Evolutionary conservation across 2,113 vertebrate genomes (phyloP), one percentile per base, ranked within the genome.

Genomic region (Cinclus cinclus): DNA sequence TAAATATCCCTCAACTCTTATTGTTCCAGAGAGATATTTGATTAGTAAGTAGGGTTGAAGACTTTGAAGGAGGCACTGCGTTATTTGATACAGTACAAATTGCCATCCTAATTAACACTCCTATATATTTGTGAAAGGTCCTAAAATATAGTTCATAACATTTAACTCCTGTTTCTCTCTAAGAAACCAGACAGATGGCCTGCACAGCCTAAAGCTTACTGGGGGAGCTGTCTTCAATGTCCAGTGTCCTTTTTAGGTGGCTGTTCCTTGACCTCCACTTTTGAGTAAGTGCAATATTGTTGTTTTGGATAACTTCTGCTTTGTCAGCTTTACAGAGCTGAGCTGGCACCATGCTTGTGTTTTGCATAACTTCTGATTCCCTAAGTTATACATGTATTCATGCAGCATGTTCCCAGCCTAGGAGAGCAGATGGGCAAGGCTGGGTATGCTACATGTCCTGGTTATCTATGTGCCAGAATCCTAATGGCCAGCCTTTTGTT

Each of bases 181-280:
- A 8, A 55, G 68, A 67, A 74, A 59, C 30, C 9, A 35, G 28
- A 30, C 17, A 63, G 20, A 11, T 52, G 53, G 33, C 4, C 53
- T 65, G 21, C 19, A 13, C 63, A 47, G 18, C 25, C 28, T 58
- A 0, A 5, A 65, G 17, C 0, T 1, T n/a, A 7, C 24, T 1
- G 2, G 19, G 8, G 4, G 1, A 85, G 25, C 33, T 24, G 19
- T 25, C 37, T 37, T 53, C 33, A 62, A 31, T 24, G 39, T 33
- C 27, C 22, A 27, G 7, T 60, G 46, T 27, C 46, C 27, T 69
- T 52, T 87, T 39, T 28, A 39, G 18, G 7, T 42, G 18, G 18
- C 46, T 60, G 8, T 60, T 77, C 46, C 63, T 87, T 69, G 55
- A 78, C 28, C 23, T 10, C 19, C 4, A 6, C 8, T 53, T 78